Base-by-base conservation (phyloP, 2,888 invertebrate genomes). In the Philonicus albiceps region DNA sequence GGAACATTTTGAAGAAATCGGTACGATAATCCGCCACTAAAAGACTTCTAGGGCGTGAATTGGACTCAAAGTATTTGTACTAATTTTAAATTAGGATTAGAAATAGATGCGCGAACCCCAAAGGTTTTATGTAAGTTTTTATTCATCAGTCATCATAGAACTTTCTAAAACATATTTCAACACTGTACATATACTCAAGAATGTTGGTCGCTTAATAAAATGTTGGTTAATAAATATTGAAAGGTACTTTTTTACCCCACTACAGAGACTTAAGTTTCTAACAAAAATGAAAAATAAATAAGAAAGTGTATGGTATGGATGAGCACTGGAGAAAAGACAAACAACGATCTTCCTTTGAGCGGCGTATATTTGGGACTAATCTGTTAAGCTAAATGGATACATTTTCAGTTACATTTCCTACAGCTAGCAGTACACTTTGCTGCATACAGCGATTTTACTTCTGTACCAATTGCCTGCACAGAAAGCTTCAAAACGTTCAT, bases 1-100 rank as follows among this genome's bases (percentile, higher is more conserved):
- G 53, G 40, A 87, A 86, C 37, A 78, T 72, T 37, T 43, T 86
- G n/a, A 86, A 86, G 49, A 86, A 81, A 78, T 86, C 86, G 1
- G 40, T 86, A 31, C 49, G 55, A 86, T 86, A 53, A 43, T 34
- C 8, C 34, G n/a, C 7, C n/a, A 0, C 13, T 30, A 31, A 43
- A 43, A 30, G n/a, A 19, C 37, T 37, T 37, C 37, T 11, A 37
- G 19, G 27, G 11, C 64, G 19, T 64, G 64, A 11, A 27, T 27
- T 64, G 64, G 64, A 64, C 64, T 64, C 22, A 64, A 64, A 64
- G 64, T 64, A 64, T 64, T 64, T 64, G 3, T 64, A 64, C 64
- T 64, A 53, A 53, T 19, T 53, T n/a, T 19, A 27, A 64, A 64
- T 64, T 64, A 64, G 64, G 11, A 11, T 22, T 22, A 64, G 3